These are phyloP conservation scores for Paralinhomoeus sp. DNA, from an alignment of 2,888 invertebrate genomes.

Conservation along the genomic window DNA sequence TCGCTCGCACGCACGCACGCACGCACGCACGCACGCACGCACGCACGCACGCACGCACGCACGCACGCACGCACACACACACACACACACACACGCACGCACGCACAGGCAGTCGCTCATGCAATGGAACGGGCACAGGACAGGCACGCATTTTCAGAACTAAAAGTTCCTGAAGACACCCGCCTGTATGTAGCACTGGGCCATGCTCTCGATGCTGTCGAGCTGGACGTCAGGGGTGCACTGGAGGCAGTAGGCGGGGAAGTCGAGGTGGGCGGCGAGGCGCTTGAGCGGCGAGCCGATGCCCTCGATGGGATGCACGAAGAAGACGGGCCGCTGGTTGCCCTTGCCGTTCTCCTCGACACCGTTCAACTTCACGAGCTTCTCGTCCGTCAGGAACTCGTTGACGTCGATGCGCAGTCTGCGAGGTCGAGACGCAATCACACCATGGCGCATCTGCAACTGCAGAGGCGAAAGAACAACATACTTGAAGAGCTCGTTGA, in stretches of 20 bases:
- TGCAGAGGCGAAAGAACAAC: too few species aligned
- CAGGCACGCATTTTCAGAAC: too few species aligned
- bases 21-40: too few species aligned
- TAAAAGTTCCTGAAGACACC: too few species aligned
- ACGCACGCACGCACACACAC: too few species aligned
- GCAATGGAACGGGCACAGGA: too few species aligned
- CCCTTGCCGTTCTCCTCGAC: neutral
- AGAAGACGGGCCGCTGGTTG: conserved; percentile 19
- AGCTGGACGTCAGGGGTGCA: conserved; percentile 56
- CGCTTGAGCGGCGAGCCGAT: conserved; percentile 44
- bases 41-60: too few species aligned
- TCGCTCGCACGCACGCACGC: too few species aligned
- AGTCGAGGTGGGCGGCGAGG: conserved; percentile 52
- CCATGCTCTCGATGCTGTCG: conserved; percentile 45
- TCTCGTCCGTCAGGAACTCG: conserved; percentile 48
- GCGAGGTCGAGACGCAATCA: neutral
- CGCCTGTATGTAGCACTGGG: conserved; percentile 28
- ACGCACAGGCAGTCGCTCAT: too few species aligned
- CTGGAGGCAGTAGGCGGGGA: conserved; percentile 65
- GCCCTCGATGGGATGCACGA: conserved; percentile 64
- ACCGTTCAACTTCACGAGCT: conserved; percentile 39
- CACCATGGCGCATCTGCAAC: too few species aligned
- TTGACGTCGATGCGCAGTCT: conserved; percentile 23
- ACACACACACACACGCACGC: too few species aligned
- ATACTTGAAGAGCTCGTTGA: too few species aligned